Evolutionary conservation across 1,140 invertebrate species (phyloP).

Genomic region (Xylocopa sonorina): DNA sequence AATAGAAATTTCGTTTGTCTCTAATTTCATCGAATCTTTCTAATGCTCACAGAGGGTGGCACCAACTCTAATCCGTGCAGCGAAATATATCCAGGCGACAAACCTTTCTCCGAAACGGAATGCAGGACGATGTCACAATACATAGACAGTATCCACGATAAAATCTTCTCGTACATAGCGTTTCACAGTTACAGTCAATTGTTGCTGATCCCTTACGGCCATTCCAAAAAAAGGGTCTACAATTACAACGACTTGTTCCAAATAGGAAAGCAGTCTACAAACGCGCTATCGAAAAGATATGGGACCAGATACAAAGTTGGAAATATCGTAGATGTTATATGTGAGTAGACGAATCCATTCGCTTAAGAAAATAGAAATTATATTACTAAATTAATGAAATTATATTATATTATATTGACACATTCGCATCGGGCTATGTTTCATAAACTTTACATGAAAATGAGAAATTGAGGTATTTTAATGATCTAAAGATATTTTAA

Average conservation of each 20-base stretch:
- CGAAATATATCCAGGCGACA: constrained; percentile 86
- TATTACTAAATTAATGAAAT: too few relatives aligned
- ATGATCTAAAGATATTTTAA: too few relatives aligned
- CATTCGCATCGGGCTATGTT: too few relatives aligned
- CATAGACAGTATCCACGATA: constrained; percentile 79
- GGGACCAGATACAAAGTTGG: constrained; percentile 61
- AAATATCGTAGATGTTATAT: constrained; percentile 60
- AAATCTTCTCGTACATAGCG: constrained; percentile 86
- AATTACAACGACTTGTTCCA: constrained; percentile 84
- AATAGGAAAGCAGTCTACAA: constrained; percentile 35
- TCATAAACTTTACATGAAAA: too few relatives aligned
- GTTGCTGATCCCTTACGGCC: constrained; percentile 87
- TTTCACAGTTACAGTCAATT: constrained; percentile 90
- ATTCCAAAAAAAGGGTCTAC: constrained; percentile 81
- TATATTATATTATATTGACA: too few relatives aligned
- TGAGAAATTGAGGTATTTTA: too few relatives aligned
- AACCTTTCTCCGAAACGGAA: constrained; percentile 89
- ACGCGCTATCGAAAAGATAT: constrained; percentile 50
- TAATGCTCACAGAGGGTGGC: constrained; percentile 85
- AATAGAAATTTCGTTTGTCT: too few relatives aligned
- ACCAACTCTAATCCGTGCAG: constrained; percentile 86
- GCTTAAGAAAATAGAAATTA: too few relatives aligned
- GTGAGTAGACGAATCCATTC: constrained; percentile 40
- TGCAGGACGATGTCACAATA: constrained; percentile 84
- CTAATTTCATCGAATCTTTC: too few relatives aligned